These are phyloP conservation scores for Nothobranchius furzeri DNA, from an alignment of 2,113 vertebrate species.

Conservation along the genomic window DNA sequence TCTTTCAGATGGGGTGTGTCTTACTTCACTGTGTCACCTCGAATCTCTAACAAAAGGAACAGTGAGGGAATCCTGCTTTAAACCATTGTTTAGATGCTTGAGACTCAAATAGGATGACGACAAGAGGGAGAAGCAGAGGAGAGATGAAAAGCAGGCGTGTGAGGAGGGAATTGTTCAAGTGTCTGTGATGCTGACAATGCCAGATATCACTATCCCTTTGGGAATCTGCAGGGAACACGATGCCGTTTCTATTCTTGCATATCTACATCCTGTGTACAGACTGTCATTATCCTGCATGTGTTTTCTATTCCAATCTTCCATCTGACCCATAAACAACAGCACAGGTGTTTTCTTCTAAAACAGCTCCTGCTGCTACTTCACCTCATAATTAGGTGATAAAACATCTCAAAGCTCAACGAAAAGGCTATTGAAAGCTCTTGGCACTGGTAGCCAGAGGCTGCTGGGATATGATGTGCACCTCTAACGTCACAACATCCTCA, in stretches of 20 bases:
- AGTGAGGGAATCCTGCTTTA: neutral
- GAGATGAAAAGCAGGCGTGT: conserved; percentile 17
- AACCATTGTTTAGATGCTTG: neutral
- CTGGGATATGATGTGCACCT: conserved; percentile 40
- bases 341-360: neutral
- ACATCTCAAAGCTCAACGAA: neutral
- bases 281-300: conserved; percentile 17
- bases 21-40: neutral
- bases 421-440: neutral
- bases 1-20: conserved; percentile 1
- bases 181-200: conserved; percentile 43
- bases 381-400: conserved; percentile 6
- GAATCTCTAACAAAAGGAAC: neutral
- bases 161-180: conserved; percentile 35
- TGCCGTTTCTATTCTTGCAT: conserved; percentile 51
- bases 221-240: conserved; percentile 38
- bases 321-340: conserved; percentile 7
- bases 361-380: conserved; percentile 1
- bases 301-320: neutral
- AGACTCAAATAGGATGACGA: conserved; percentile 8
- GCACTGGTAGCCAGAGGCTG: neutral
- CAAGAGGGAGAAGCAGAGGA: neutral
- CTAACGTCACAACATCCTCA: conserved; percentile 55
- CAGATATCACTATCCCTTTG: conserved; percentile 42
- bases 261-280: conserved; percentile 46